Percentiles rank a stretch among this genome's conserved stretches.
These are phyloP conservation scores for Phrixothrix hirtus DNA, from an alignment of 2,888 invertebrate species.

Conservation along the genomic window DNA sequence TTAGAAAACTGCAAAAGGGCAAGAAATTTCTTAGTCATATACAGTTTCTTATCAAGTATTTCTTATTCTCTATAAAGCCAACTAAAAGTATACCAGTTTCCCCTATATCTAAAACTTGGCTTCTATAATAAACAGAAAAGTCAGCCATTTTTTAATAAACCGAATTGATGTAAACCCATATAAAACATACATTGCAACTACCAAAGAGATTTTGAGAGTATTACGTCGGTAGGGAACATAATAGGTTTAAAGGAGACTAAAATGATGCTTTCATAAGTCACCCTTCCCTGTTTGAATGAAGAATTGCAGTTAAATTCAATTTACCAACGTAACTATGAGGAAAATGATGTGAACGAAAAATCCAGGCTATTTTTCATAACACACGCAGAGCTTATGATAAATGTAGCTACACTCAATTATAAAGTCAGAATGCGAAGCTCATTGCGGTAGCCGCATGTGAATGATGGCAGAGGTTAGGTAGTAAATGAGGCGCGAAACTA, in stretches of 20 bases:
- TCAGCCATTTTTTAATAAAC: not conserved
- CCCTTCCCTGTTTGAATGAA: conserved; percentile 1
- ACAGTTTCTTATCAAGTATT: too few species aligned
- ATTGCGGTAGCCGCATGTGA: conserved; percentile 41
- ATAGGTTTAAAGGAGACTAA: not conserved
- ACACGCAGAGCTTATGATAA: conserved; percentile 22
- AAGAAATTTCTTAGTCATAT: too few species aligned
- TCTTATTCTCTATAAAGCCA: too few species aligned
- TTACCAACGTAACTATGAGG: conserved; percentile 1
- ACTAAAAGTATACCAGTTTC: too few species aligned
- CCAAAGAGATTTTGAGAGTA: not conserved
- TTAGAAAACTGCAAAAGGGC: too few species aligned
- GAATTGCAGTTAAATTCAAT: conserved; percentile 12
- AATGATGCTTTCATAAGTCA: not conserved
- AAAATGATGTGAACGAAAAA: conserved; percentile 9
- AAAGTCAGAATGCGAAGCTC: conserved; percentile 37
- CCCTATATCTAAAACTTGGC: too few species aligned
- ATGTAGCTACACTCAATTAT: conserved; percentile 38
- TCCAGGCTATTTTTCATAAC: conserved; percentile 12
- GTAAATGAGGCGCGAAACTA: conserved; percentile 50
- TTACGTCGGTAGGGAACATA: not conserved
- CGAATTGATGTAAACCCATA: not conserved
- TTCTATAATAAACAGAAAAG: too few species aligned
- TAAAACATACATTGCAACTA: not conserved
- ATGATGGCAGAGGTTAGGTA: conserved; percentile 47